A percentile compares a stretch with the other conserved stretches of the same genome.
phyloP scores from a whole-genome alignment of 2,888 invertebrate species.

The Sisyra terminalis region DNA sequence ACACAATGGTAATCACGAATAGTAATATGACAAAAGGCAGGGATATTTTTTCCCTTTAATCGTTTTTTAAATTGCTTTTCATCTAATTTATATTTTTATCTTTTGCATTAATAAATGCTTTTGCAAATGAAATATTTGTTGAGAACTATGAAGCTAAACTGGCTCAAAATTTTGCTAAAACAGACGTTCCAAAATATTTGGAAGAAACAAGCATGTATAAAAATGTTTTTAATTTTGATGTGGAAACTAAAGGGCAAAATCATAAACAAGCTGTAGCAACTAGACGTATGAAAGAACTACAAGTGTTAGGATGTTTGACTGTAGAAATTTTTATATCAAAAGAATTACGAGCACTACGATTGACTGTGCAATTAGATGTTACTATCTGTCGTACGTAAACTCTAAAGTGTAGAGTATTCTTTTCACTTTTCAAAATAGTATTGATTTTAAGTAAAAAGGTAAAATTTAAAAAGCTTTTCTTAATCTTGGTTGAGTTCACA shows the following conservation, averaged over 20 bases:
- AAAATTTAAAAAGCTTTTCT: no score
- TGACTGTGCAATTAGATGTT: conserved; percentile 29
- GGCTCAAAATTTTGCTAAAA: conserved; percentile 5
- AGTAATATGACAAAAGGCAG: no score
- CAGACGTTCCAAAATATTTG: conserved; percentile 4
- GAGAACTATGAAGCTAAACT: conserved; percentile 35
- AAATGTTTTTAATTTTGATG: conserved; percentile 1
- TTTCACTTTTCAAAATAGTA: no score
- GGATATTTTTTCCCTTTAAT: no score
- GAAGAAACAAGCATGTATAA: conserved; percentile 2
- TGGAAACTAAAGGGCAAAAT: conserved; percentile 22
- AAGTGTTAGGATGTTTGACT: conserved; percentile 73
- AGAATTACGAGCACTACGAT: conserved; percentile 49
- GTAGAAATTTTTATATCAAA: conserved; percentile 70
- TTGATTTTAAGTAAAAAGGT: no score
- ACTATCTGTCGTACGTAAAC: no score
- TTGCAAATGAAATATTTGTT: conserved; percentile 49
- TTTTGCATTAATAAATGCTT: conserved; percentile 42
- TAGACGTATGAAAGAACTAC: conserved; percentile 57
- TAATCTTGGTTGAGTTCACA: no score
- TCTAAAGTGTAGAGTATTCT: no score
- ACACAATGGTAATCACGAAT: no score
- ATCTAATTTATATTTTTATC: no score
- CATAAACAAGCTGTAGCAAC: conserved; percentile 54
- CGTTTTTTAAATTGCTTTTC: no score